Base-by-base conservation (phyloP, 2,113 vertebrate genomes). In the Chascanopsetta lugubris region DNA sequence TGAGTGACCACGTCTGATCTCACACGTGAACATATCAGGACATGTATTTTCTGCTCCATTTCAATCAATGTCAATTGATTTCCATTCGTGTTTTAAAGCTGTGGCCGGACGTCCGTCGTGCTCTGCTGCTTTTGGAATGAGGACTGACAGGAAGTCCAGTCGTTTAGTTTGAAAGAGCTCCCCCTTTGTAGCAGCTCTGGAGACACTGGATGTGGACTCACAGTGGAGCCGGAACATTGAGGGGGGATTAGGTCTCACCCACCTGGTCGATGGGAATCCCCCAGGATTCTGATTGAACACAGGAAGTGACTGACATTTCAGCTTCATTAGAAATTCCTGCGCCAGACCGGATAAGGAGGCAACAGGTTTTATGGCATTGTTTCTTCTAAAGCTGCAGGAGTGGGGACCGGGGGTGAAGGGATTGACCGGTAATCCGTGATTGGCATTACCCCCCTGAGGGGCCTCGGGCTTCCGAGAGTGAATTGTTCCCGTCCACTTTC, bases 401-500 rank as follows among this genome's bases (percentile, higher is more conserved):
- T 17, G 38, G 17, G 38, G n/a, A 5, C 38, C 15, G 5, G 4
- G 0, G 53, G 32, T 12, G 50, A 10, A 12, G 22, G 29, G 38
- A 42, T 20, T 27, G 61, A n/a, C 38, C n/a, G 38, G 15, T 42
- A 60, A 67, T 62, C 75, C 59, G 22, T 22, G 32, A 45, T 42
- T 4, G 8, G n/a, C 21, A 25, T 26, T 45, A 48, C 22, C 2
- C 22, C 61, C 59, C 58, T 67, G 64, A n/a, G n/a, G n/a, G n/a
- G 22, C 46, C 40, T 36, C 54, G 6, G n/a, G 38, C 38, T 42
- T 42, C 5, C 21, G 38, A 61, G 57, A 58, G 3, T 60, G 22
- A 29, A 75, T 67, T 58, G 48, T 67, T 64, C 59, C 12, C 20
- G 25, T 62, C 12, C 12, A n/a, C 38, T 56, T 54, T 34, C 2